A percentile compares a stretch with the other conserved stretches of the same genome.
phyloP scores from a whole-genome alignment of 2,888 invertebrate species.

The Malacosoma neustria region DNA sequence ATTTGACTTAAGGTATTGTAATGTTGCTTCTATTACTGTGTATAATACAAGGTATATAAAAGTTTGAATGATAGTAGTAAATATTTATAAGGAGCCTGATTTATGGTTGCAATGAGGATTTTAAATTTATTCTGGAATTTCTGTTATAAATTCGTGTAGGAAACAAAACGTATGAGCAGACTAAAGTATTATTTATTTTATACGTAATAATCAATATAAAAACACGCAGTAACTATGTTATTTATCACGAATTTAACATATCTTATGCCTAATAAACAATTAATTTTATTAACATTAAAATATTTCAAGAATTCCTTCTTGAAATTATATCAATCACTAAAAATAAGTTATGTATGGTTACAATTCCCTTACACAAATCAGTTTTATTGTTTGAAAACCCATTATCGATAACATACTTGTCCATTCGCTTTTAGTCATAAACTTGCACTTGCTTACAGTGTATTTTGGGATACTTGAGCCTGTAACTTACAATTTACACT shows the following conservation, averaged over 20 bases:
- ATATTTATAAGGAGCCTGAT: too few relatives aligned
- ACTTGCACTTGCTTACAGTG: constrained; percentile 20
- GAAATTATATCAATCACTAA: constrained; percentile 35
- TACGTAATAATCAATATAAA: constrained; percentile 36
- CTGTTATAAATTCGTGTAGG: too few relatives aligned
- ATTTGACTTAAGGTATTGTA: too few relatives aligned
- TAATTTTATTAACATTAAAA: constrained; percentile 51
- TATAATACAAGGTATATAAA: too few relatives aligned
- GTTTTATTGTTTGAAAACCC: constrained; percentile 17
- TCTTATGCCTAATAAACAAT: constrained; percentile 57
- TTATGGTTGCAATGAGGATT: too few relatives aligned
- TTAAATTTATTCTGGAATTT: too few relatives aligned
- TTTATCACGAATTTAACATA: constrained; percentile 62
- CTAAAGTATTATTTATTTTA: constrained; percentile 15
- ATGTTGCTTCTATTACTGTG: neutral
- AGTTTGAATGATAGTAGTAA: too few relatives aligned
- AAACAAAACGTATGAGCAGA: constrained; percentile 11
- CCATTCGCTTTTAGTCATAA: neutral
- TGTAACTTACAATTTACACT: constrained; percentile 23
- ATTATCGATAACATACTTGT: neutral
- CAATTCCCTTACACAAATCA: constrained; percentile 37
- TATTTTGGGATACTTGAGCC: constrained; percentile 29
- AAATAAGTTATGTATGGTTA: constrained; percentile 28
- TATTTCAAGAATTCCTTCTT: constrained; percentile 52
- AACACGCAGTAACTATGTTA: constrained; percentile 42